A percentile compares a stretch with the other conserved stretches of the same genome.
phyloP scores from a whole-genome alignment of 2,888 invertebrate genomes.

The Zaprionus bogoriensis region DNA sequence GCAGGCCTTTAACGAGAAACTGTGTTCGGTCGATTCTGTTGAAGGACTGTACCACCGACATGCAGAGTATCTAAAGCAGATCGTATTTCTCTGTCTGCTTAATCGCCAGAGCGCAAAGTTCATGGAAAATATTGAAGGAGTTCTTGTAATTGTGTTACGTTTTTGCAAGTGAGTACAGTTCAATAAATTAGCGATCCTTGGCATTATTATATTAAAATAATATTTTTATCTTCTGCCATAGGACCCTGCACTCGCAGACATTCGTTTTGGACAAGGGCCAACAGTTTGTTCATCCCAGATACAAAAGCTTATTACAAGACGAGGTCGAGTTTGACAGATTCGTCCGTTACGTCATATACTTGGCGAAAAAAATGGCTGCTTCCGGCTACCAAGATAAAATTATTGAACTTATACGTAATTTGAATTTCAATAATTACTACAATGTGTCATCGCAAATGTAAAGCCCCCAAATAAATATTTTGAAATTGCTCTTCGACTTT shows the following conservation, averaged over 20 bases:
- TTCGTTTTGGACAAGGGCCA: slow-evolving; percentile 67
- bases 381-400: slow-evolving; percentile 83
- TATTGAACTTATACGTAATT: slow-evolving; percentile 81
- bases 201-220: background rate
- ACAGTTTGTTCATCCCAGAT: slow-evolving; percentile 80
- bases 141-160: slow-evolving; percentile 88
- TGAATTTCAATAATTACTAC: slow-evolving; percentile 82
- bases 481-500: too few species aligned
- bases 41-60: slow-evolving; percentile 90
- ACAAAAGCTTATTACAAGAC: slow-evolving; percentile 77
- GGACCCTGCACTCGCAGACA: slow-evolving; percentile 78
- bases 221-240: slow-evolving; percentile 32
- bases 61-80: slow-evolving; percentile 89
- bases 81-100: slow-evolving; percentile 89
- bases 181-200: too few species aligned
- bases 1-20: slow-evolving; percentile 88
- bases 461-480: background rate
- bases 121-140: slow-evolving; percentile 87
- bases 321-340: slow-evolving; percentile 81
- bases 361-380: slow-evolving; percentile 81
- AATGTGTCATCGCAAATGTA: slow-evolving; percentile 36
- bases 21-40: slow-evolving; percentile 86
- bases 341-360: slow-evolving; percentile 81
- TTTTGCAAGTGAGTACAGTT: slow-evolving; percentile 81
- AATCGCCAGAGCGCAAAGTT: slow-evolving; percentile 88